Base-by-base conservation (phyloP, 1,140 invertebrate species). In the Belonocnema kinseyi region DNA sequence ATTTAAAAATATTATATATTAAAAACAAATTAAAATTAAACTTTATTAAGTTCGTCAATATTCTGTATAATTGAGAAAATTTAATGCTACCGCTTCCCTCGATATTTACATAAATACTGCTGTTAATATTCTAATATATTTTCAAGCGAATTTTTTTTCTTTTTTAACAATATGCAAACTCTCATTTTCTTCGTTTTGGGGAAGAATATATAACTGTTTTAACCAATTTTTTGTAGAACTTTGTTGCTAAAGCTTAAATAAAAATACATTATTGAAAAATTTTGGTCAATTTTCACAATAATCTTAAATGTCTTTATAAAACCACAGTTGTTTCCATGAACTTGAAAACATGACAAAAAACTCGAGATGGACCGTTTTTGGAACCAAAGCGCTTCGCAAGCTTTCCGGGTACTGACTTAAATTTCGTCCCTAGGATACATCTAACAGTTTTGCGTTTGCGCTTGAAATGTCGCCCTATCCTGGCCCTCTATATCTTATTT, bases 361-460 rank as follows among this genome's bases (percentile, higher is more conserved):
- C 13, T n/a, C 61, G 26, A 66, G 61, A 40, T 40, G 26, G 4
- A 16, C n/a, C 26, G 5, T 66, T 10, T 66, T 66, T 66, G 46
- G 26, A 66, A 66, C 40, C 26, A 16, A 66, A 26, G 61, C 61
- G 61, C 61, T 66, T 21, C 26, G 16, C 5, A 8, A 66, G 61
- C 61, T 66, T 66, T 7, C 61, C 26, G 61, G 61, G 33, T 5
- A 66, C 61, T 66, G 33, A 66, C 26, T 66, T 66, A 13, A 66
- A 66, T 66, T 66, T 66, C 40, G 26, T 3, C 26, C 10, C 10
- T 66, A 33, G 26, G 12, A 66, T 40, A 26, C 40, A 46, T 66
- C 58, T 66, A 12, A 33, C 11, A 66, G 16, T 40, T 19, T 66
- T 66, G 61, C 61, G 61, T 40, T 66, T 66, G 61, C 61, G 61